Evolutionary conservation across 2,888 invertebrate species (phyloP), one percentile per base, ranked within the genome.

Genomic region (Cheilosia urbana): DNA sequence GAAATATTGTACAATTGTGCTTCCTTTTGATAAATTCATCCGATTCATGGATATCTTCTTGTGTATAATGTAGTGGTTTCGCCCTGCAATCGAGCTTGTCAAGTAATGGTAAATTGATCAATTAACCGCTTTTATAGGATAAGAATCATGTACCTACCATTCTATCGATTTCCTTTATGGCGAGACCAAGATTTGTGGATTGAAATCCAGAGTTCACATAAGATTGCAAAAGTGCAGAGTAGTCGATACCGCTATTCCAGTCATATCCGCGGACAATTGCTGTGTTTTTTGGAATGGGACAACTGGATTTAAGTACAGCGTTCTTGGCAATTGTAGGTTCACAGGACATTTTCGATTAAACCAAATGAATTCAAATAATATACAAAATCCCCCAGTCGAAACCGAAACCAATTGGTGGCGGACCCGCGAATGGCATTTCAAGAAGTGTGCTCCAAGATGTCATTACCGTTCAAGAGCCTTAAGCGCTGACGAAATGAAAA

Each of bases 171-270:
- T 99, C 98, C 66, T 95, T 93, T 0, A 99, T 95, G 0, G 98
- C 98, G 89, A 95, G 93, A 0, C 98, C 98, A 91, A 99, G 96
- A 93, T 96, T 98, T 0, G 98, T 98, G 0, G 99, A 98, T 93
- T 99, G 99, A 92, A 99, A 99, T n/a, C 99, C 99, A 21, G 96
- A 96, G 75, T 94, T 93, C 37, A 94, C 91, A 91, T 96, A 99
- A 34, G 96, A 95, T 87, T 96, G 93, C 53, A 99, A 93, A 71
- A 99, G 92, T 89, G 95, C 95, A 87, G 96, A 95, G 91, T 98
- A 98, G 92, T 99, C 95, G 7, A 98, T 93, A 57, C 98, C 97
- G 88, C 95, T 93, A 91, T 98, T 98, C 95, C 98, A 99, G 90
- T 99, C 97, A 92, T 98, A 99, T 4, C 99, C 99, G 87, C 93